Evolutionary conservation across 2,797 vertebrate genomes (phyloP).

Genomic region (Thalassophryne amazonica): DNA sequence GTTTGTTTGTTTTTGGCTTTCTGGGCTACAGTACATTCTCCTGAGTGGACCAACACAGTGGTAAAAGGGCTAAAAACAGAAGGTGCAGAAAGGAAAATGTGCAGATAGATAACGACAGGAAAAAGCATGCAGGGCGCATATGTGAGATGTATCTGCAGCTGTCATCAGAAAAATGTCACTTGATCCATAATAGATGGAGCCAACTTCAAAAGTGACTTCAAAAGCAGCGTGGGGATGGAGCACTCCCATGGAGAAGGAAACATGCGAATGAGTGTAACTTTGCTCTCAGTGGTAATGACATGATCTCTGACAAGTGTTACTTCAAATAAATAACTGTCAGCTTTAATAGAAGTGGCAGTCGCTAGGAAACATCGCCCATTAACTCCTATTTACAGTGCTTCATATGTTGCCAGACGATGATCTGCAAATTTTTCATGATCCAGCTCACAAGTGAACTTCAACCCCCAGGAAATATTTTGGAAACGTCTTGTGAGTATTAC

Average conservation of each 20-base stretch:
- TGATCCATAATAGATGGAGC: constrained; percentile 57
- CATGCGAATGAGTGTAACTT: not conserved
- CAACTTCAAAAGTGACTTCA: constrained; percentile 59
- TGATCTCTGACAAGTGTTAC: constrained; percentile 9
- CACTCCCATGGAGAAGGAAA: constrained; percentile 6
- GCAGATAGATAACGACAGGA: constrained; percentile 4
- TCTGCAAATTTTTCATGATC: not conserved
- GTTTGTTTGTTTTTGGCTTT: not conserved
- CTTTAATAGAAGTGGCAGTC: constrained; percentile 8
- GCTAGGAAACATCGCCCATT: not conserved
- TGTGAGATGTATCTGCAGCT: constrained; percentile 24
- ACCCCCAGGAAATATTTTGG: not conserved
- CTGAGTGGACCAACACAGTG: too few species aligned
- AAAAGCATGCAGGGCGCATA: not conserved
- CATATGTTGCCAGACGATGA: not conserved
- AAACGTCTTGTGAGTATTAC: not conserved
- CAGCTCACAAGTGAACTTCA: not conserved
- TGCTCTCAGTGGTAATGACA: constrained; percentile 2
- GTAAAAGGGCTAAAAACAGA: not conserved
- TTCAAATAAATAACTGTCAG: constrained; percentile 14
- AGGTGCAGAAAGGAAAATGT: not conserved
- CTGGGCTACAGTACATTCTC: not conserved
- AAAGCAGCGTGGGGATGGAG: constrained; percentile 9
- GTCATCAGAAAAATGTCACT: constrained; percentile 40
- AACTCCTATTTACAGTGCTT: not conserved